Conservation (phyloP, 2,797 vertebrate species). For the Petrocephalus sullivani region DNA sequence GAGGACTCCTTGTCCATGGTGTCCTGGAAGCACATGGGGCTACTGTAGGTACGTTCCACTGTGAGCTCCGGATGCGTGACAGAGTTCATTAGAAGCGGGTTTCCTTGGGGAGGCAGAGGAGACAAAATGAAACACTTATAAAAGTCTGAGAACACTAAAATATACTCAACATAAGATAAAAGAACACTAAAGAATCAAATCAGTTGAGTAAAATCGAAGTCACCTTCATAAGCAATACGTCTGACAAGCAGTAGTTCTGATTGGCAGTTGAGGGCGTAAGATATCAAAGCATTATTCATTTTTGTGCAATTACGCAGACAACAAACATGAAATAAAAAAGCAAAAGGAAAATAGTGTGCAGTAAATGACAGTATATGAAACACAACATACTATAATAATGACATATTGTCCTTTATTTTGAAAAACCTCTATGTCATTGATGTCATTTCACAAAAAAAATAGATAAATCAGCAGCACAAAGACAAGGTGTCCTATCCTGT, state of each 20-base stretch:
- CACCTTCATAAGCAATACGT: background rate
- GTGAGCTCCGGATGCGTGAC: constrained; percentile 88
- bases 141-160: background rate
- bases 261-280: background rate
- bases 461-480: background rate
- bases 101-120: constrained; percentile 59
- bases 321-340: background rate
- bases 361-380: background rate
- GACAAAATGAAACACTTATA: background rate
- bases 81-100: constrained; percentile 86
- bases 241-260: background rate
- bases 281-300: background rate
- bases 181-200: background rate
- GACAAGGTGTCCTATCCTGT: background rate
- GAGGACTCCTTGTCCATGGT: constrained; percentile 85
- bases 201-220: background rate
- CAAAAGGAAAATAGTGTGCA: background rate
- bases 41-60: constrained; percentile 86
- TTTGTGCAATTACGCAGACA: background rate
- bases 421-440: background rate
- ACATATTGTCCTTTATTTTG: background rate
- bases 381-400: background rate
- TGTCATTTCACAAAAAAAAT: background rate
- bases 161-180: background rate
- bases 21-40: constrained; percentile 93